A percentile compares a stretch with the other conserved stretches of the same genome.
Evolutionary conservation across 1,140 invertebrate genomes (phyloP).

Genomic region (Thalassaphorura encarpata): DNA sequence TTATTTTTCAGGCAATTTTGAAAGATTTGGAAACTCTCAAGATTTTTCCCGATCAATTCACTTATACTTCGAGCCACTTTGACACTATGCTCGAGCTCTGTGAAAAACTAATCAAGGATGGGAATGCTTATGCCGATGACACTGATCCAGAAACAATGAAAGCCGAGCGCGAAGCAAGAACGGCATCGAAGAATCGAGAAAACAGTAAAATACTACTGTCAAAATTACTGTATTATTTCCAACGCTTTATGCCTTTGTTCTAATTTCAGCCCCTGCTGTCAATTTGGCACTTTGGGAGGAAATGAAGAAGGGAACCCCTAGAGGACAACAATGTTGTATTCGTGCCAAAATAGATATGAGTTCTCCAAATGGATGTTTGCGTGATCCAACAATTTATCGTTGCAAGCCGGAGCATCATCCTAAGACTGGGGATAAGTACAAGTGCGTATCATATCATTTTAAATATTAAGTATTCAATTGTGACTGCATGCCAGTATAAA

Average conservation of each 20-base stretch:
- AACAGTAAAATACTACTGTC: slow-evolving; percentile 53
- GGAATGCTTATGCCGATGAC: slow-evolving; percentile 93
- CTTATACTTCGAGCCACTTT: slow-evolving; percentile 96
- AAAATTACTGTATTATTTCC: not conserved
- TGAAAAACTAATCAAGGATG: slow-evolving; percentile 74
- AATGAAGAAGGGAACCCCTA: slow-evolving; percentile 77
- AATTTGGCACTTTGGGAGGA: slow-evolving; percentile 89
- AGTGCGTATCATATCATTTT: slow-evolving; percentile 50
- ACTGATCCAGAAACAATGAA: slow-evolving; percentile 93
- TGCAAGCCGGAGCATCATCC: slow-evolving; percentile 94
- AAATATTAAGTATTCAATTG: not conserved
- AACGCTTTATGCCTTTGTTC: slow-evolving; percentile 11
- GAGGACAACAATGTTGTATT: slow-evolving; percentile 79
- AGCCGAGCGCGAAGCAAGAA: slow-evolving; percentile 77
- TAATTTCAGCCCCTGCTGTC: slow-evolving; percentile 59
- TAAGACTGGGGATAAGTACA: slow-evolving; percentile 87
- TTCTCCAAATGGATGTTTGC: slow-evolving; percentile 89
- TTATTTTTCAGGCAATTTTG: slow-evolving; percentile 65
- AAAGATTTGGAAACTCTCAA: slow-evolving; percentile 86
- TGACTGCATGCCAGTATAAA: not conserved
- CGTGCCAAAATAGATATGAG: slow-evolving; percentile 97
- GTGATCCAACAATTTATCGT: slow-evolving; percentile 99
- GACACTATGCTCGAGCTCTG: slow-evolving; percentile 80
- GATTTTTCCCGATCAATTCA: slow-evolving; percentile 85
- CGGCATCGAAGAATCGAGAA: slow-evolving; percentile 73